A percentile compares a stretch with the other conserved stretches of the same genome.
Evolutionary conservation across 2,113 vertebrate species (phyloP).

Genomic region (Monarcha castaneiventris): DNA sequence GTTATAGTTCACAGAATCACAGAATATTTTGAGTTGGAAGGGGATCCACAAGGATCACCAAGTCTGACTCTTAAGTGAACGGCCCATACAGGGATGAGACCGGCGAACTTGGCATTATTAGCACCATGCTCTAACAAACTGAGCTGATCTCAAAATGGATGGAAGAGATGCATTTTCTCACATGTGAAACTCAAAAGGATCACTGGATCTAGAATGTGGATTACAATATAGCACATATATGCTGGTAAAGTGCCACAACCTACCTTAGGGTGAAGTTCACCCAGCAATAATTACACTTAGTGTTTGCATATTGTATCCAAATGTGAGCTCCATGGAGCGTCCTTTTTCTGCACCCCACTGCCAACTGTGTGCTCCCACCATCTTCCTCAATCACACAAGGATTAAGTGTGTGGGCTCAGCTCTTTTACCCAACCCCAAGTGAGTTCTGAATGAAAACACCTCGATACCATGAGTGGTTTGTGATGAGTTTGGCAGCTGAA

Average conservation of each 20-base stretch:
- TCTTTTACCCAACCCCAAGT: background rate
- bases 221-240: background rate
- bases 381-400: background rate
- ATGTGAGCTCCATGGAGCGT: background rate
- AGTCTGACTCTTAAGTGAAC: background rate
- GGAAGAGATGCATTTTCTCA: background rate
- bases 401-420: background rate
- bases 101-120: background rate
- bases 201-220: background rate
- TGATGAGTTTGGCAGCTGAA: background rate
- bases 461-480: background rate
- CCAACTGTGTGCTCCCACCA: background rate
- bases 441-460: background rate
- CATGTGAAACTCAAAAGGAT: background rate
- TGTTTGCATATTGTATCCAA: background rate
- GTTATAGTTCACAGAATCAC: background rate
- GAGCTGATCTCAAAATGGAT: background rate
- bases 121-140: background rate
- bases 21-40: background rate
- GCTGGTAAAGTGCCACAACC: background rate
- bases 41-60: background rate
- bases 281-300: background rate
- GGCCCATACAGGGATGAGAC: background rate
- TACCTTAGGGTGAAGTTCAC: background rate
- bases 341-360: background rate